Evolutionary conservation across 2,888 invertebrate genomes (phyloP), one percentile per base, ranked within the genome.

Genomic region (Clunio marinus): DNA sequence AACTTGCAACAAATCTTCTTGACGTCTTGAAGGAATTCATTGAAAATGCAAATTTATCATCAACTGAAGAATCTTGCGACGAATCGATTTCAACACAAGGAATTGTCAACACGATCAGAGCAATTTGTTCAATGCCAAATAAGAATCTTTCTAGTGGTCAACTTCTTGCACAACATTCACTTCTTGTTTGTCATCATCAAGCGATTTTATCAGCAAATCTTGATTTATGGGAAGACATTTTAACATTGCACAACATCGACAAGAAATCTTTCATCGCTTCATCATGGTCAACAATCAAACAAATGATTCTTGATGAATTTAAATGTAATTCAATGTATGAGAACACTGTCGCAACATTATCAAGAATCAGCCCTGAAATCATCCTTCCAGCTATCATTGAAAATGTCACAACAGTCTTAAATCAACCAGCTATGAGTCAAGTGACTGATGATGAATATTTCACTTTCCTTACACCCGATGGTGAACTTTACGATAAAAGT

Each of bases 401-500:
- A 7, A 81, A 81, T 70, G 83, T 88, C 4, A 83, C 82, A 45
- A 77, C 77, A 20, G 81, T 86, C 72, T 81, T 95, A 32, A 82
- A 80, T 67, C 84, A 89, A 74, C 79, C 84, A 0, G 84, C 83
- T 69, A 84, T 93, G 72, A 81, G 86, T 65, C 83, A 83, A 70
- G 85, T 96, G 24, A 87, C 90, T 0, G 84, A 90, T 73, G 87
- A 88, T 69, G 91, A 93, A 73, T 91, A 89, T 76, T 87, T 87
- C 72, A 89, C 88, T 2, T 93, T 81, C 79, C 82, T 89, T 71
- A 93, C 90, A 24, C 93, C 95, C 0, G 91, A 93, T 69, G 95
- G 93, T 1, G 91, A 93, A 75, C 82, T 98, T 0, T 97, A 89
- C 76, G 95, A 98, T 79, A 95, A 92, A 80, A 88, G 87, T 72